phyloP scores from a whole-genome alignment of 2,888 invertebrate species.

The Clepsis dumicolana region DNA sequence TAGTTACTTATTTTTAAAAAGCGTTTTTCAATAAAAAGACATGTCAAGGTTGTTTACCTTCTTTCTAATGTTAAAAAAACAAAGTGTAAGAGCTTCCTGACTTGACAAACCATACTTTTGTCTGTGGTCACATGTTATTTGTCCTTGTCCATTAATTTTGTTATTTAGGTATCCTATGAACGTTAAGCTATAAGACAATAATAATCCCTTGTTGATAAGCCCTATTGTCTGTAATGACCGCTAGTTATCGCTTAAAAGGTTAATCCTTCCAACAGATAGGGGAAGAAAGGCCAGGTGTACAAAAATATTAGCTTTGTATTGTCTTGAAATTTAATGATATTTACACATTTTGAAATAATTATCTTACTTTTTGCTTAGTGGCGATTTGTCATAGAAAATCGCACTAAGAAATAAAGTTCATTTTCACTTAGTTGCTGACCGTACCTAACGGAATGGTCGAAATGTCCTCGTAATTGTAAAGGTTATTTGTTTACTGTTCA shows the following conservation, averaged over 20 bases:
- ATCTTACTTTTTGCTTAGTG: not conserved
- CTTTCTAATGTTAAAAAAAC: too few species aligned
- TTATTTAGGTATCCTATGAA: too few species aligned
- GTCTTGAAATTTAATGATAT: not conserved
- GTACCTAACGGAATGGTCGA: not conserved
- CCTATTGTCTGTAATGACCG: slow-evolving; percentile 26
- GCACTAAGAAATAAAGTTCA: not conserved
- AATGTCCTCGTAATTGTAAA: not conserved
- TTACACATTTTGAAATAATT: not conserved
- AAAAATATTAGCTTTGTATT: slow-evolving; percentile 22
- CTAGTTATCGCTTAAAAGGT: not conserved
- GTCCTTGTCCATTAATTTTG: too few species aligned
- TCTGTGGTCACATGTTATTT: not conserved
- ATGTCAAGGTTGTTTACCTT: too few species aligned
- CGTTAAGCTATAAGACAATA: slow-evolving; percentile 10
- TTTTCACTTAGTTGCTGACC: not conserved
- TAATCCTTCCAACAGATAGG: slow-evolving; percentile 24
- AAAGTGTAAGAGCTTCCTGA: too few species aligned
- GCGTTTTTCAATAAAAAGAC: too few species aligned
- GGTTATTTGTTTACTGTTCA: not conserved
- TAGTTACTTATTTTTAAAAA: too few species aligned
- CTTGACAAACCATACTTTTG: too few species aligned
- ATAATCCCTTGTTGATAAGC: slow-evolving; percentile 1
- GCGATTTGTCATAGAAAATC: not conserved
- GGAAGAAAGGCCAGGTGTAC: slow-evolving; percentile 30